Conservation (phyloP, 2,797 vertebrate species). For the Mus caroli region DNA sequence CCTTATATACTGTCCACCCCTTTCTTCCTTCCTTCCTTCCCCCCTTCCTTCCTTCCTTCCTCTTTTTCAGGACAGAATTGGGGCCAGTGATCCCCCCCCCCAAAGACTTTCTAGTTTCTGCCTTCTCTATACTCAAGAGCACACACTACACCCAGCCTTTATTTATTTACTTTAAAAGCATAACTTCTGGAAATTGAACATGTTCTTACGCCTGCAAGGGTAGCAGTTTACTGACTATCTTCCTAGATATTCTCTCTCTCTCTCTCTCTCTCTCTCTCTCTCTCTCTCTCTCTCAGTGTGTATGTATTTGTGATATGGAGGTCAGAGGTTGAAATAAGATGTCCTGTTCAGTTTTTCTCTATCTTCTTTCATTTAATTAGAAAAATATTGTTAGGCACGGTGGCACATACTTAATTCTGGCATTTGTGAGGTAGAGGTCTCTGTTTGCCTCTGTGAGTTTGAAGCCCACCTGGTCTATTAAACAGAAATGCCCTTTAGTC, state of each 20-base stretch:
- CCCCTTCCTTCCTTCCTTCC: too few relatives aligned
- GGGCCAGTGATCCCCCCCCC: not conserved
- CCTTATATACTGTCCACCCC: not conserved
- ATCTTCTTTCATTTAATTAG: not conserved
- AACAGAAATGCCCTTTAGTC: not conserved
- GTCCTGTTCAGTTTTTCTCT: not conserved
- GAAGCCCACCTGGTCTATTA: not conserved
- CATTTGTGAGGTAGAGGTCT: not conserved
- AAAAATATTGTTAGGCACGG: not conserved
- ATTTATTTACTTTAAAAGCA: not conserved
- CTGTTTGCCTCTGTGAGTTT: not conserved
- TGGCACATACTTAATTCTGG: not conserved
- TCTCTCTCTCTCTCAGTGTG: not conserved
- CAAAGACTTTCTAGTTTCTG: not conserved
- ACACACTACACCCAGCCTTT: not conserved
- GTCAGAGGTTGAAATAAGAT: not conserved
- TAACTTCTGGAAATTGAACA: not conserved
- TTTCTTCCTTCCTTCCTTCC: too few relatives aligned
- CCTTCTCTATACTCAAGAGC: not conserved
- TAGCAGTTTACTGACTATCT: not conserved
- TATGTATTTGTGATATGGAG: not conserved
- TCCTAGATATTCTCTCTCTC: not conserved
- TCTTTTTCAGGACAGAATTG: not conserved
- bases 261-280: too few relatives aligned
- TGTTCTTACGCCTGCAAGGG: not conserved